A percentile compares a stretch with the other conserved stretches of the same genome.
phyloP scores from a whole-genome alignment of 2,113 vertebrate genomes.

The Helogale parvula region DNA sequence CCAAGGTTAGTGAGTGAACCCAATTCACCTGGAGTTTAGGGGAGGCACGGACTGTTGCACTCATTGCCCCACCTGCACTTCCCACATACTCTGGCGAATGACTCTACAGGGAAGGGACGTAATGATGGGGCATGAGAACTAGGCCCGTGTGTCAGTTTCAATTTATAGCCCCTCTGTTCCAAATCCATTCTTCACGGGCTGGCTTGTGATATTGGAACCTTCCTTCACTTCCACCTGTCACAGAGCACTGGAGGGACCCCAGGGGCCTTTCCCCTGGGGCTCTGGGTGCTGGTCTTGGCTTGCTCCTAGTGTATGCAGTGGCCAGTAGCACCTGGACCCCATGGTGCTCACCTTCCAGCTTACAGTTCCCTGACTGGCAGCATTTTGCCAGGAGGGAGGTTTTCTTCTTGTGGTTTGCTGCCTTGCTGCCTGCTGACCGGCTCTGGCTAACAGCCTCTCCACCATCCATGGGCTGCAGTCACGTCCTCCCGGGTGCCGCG shows the following conservation, averaged over 20 bases:
- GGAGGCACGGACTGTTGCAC: accelerated
- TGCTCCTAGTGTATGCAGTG: not conserved
- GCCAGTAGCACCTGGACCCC: not conserved
- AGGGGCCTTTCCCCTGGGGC: not conserved
- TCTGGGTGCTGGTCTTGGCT: not conserved
- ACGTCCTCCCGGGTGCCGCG: not conserved
- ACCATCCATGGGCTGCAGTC: accelerated
- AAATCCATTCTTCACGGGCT: not conserved
- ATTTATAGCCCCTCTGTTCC: not conserved
- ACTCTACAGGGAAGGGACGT: not conserved
- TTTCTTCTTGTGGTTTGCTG: not conserved
- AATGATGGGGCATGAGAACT: not conserved
- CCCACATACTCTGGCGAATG: not conserved
- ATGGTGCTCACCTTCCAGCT: not conserved
- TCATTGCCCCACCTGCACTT: not conserved
- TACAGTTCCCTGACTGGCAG: not conserved
- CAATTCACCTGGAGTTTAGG: not conserved
- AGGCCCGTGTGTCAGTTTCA: not conserved
- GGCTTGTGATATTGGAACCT: not conserved
- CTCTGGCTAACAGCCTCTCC: not conserved
- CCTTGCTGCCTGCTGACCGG: not conserved
- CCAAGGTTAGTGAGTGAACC: not conserved
- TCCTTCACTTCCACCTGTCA: not conserved
- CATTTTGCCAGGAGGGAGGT: not conserved
- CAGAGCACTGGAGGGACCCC: not conserved